Evolutionary conservation across 92 coral and sea anemone species (phyloP).

Genomic region (Paramuricea clavata): DNA sequence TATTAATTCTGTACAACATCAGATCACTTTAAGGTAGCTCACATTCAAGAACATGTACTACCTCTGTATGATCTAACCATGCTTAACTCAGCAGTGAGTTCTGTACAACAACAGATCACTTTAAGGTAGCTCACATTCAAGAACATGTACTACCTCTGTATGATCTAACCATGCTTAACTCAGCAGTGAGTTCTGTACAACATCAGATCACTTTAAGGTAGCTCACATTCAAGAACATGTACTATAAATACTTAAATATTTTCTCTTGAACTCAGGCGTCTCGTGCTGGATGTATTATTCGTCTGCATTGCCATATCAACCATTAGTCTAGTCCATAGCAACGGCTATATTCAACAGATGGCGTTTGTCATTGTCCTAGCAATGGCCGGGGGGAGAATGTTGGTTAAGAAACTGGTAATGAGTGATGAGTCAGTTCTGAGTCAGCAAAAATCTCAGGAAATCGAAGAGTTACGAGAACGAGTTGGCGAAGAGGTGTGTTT

Average conservation of each 20-base stretch:
- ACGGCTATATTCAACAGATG: slow-evolving; percentile 23
- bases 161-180: no score
- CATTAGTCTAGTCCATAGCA: slow-evolving; percentile 31
- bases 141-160: no score
- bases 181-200: background rate
- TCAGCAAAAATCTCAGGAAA: slow-evolving; percentile 16
- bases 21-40: no score
- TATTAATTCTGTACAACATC: no score
- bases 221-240: background rate
- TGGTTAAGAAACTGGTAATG: slow-evolving; percentile 7
- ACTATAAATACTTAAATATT: background rate
- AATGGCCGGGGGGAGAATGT: background rate
- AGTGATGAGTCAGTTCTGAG: background rate
- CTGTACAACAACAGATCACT: no score
- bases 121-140: no score
- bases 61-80: no score
- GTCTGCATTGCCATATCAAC: slow-evolving; percentile 35
- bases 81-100: no score
- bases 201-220: background rate
- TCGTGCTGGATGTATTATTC: slow-evolving; percentile 27
- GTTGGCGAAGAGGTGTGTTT: background rate
- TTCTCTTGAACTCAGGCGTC: background rate
- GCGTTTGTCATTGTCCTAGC: slow-evolving; percentile 21
- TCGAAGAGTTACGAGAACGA: slow-evolving; percentile 28
- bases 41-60: no score